These are phyloP conservation scores for Osmoderma eremita DNA, from an alignment of 2,888 invertebrate genomes.

Conservation along the genomic window DNA sequence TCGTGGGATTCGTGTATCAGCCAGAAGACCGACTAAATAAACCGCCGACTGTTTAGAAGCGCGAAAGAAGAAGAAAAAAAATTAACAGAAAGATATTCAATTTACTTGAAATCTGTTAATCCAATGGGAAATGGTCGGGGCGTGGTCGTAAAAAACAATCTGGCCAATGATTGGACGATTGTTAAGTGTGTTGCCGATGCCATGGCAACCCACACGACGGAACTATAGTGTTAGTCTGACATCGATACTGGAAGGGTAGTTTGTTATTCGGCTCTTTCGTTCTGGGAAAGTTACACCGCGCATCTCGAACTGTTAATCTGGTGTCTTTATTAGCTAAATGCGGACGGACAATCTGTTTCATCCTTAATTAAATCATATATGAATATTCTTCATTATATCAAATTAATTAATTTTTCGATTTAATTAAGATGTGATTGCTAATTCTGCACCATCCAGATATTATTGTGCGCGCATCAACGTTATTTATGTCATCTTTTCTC, in stretches of 20 bases:
- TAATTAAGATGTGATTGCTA: constrained; percentile 15
- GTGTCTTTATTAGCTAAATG: constrained; percentile 4
- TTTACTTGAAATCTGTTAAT: constrained; percentile 64
- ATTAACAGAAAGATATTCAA: constrained; percentile 65
- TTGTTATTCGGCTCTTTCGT: constrained; percentile 45
- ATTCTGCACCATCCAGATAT: background rate
- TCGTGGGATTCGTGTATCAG: constrained; percentile 36
- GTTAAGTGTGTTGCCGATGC: constrained; percentile 59
- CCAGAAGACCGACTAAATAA: constrained; percentile 36
- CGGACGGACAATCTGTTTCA: constrained; percentile 1
- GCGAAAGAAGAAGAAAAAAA: constrained; percentile 54
- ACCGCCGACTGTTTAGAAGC: constrained; percentile 34
- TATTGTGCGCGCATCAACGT: background rate
- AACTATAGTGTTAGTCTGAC: constrained; percentile 57
- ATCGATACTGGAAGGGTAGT: constrained; percentile 52
- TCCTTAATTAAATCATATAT: background rate
- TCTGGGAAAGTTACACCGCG: constrained; percentile 26
- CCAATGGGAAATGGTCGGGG: constrained; percentile 63
- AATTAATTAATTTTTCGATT: constrained; percentile 9
- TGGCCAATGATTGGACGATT: constrained; percentile 60
- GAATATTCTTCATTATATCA: constrained; percentile 4
- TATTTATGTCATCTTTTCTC: background rate
- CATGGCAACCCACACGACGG: constrained; percentile 62
- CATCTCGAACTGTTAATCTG: background rate
- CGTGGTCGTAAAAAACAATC: constrained; percentile 57